Conservation (phyloP, 2,113 vertebrate species). For the Oryzias celebensis region DNA sequence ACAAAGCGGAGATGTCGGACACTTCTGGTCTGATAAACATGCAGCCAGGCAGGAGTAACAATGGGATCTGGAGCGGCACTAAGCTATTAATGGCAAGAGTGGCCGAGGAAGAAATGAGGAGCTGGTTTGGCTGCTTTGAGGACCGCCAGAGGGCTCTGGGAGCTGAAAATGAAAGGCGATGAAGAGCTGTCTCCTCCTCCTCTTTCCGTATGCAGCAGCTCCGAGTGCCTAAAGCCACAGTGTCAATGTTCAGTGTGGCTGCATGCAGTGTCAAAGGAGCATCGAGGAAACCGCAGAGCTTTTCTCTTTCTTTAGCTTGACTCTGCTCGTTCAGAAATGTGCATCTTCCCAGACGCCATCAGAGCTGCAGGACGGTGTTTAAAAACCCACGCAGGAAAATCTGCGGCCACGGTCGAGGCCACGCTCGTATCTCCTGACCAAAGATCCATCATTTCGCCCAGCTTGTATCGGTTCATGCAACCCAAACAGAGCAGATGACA, state of each 20-base stretch:
- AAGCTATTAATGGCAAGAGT: constrained; percentile 67
- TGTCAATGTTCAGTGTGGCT: constrained; percentile 34
- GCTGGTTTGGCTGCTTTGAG: constrained; percentile 30
- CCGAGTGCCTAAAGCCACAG: constrained; percentile 30
- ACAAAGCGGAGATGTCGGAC: constrained; percentile 44
- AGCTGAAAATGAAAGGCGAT: constrained; percentile 37
- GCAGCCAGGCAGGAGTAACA: constrained; percentile 64
- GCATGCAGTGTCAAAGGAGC: constrained; percentile 17
- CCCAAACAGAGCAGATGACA: constrained; percentile 1
- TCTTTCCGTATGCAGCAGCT: constrained; percentile 10
- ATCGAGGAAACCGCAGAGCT: constrained; percentile 3
- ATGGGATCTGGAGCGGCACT: constrained; percentile 64
- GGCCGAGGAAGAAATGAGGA: constrained; percentile 30
- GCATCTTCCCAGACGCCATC: neutral
- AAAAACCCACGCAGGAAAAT: constrained; percentile 26
- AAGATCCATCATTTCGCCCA: too few species aligned
- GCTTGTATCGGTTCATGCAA: neutral
- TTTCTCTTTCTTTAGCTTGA: neutral
- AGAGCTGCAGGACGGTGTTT: constrained; percentile 25
- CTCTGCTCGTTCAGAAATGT: neutral
- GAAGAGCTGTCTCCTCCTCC: constrained; percentile 7
- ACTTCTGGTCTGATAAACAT: constrained; percentile 70
- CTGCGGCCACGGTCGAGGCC: too few species aligned
- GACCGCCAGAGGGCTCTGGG: constrained; percentile 50
- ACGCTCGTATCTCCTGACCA: too few species aligned